A percentile compares a stretch with the other conserved stretches of the same genome.
These are phyloP conservation scores for Podiceps cristatus DNA, from an alignment of 2,113 vertebrate genomes.

Conservation along the genomic window DNA sequence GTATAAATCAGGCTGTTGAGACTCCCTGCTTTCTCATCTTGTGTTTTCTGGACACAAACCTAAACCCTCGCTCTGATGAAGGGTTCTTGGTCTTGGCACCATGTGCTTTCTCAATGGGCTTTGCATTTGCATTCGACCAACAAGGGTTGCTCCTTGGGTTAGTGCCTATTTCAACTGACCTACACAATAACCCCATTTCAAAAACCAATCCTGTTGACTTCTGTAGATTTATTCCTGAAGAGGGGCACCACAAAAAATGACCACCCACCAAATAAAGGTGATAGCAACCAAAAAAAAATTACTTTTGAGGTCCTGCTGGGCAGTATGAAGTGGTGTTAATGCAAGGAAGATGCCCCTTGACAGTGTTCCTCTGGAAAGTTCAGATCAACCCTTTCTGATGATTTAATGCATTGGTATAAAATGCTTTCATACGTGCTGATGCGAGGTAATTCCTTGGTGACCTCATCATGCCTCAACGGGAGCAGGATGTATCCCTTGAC, in stretches of 20 bases:
- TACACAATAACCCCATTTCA: not conserved
- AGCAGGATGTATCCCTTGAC: not conserved
- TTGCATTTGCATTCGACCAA: not conserved
- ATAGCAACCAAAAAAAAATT: not conserved
- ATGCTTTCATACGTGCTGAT: not conserved
- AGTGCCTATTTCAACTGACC: not conserved
- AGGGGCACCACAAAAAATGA: too few relatives aligned
- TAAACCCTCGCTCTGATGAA: not conserved
- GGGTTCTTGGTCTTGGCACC: not conserved
- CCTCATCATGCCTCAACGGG: accelerated
- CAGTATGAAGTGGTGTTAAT: not conserved
- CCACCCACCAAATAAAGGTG: too few relatives aligned
- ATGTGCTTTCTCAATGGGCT: accelerated
- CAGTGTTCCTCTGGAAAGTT: not conserved
- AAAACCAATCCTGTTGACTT: not conserved
- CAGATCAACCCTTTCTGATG: not conserved
- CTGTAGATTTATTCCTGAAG: not conserved
- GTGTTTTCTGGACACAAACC: not conserved
- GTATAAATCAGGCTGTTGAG: not conserved
- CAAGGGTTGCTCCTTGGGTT: not conserved
- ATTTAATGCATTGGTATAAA: not conserved
- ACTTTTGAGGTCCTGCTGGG: not conserved
- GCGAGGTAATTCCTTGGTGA: not conserved
- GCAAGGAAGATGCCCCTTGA: not conserved
- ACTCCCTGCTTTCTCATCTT: not conserved